phyloP scores from a whole-genome alignment of 2,113 vertebrate genomes.

The Tragelaphus scriptus region DNA sequence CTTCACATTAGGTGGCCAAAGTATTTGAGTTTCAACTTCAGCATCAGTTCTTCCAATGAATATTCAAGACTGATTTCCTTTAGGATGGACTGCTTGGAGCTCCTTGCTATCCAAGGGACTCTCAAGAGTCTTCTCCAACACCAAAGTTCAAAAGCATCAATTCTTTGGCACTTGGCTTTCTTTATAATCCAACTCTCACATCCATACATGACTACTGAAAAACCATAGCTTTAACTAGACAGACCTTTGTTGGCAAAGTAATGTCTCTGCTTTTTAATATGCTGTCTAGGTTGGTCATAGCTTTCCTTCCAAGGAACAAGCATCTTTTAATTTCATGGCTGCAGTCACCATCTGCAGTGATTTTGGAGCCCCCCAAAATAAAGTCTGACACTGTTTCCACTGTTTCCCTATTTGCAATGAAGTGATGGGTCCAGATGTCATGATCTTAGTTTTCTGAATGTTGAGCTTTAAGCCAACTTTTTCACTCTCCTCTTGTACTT shows the following conservation, averaged over 20 bases:
- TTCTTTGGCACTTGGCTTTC: rapidly evolving
- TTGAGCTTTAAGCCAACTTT: not conserved
- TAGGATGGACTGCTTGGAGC: not conserved
- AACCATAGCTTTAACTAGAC: not conserved
- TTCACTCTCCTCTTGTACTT: not conserved
- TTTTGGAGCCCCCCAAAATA: rapidly evolving
- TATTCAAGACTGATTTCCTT: not conserved
- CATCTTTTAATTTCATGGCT: not conserved
- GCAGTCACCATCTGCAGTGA: not conserved
- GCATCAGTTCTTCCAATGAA: not conserved
- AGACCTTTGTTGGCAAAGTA: not conserved
- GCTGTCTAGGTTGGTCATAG: not conserved
- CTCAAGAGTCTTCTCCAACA: not conserved
- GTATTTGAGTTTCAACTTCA: not conserved
- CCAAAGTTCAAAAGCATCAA: not conserved
- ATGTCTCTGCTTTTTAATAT: not conserved
- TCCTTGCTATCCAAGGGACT: not conserved
- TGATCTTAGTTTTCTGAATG: not conserved
- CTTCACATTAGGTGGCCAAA: not conserved
- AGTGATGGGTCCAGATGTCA: not conserved
- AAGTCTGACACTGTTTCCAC: not conserved
- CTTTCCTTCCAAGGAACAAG: not conserved
- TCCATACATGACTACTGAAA: not conserved
- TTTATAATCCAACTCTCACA: not conserved
- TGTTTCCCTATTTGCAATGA: not conserved